Percentiles rank a stretch among this genome's conserved stretches.
Conservation (phyloP, 2,888 invertebrate genomes). For the Macropis europaea region DNA sequence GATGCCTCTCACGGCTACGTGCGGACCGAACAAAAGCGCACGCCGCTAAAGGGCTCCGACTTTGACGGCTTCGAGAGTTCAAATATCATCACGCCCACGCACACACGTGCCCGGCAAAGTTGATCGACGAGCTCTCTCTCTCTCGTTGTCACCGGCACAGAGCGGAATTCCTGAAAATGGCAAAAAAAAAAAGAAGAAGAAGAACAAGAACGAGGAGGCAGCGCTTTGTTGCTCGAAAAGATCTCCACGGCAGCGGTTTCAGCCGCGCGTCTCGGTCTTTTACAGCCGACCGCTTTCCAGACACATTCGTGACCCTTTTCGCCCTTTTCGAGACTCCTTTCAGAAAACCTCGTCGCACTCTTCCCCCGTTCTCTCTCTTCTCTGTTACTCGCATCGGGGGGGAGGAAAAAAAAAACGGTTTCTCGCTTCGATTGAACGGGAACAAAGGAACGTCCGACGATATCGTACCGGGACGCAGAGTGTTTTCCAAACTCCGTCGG, state of each 20-base stretch:
- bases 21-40: slow-evolving; percentile 41
- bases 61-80: slow-evolving; percentile 47
- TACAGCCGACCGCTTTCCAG: slow-evolving; percentile 25
- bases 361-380: neutral
- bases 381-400: neutral
- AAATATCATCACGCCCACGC: slow-evolving; percentile 44
- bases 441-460: neutral
- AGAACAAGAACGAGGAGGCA: neutral
- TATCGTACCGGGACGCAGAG: slow-evolving; percentile 25
- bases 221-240: slow-evolving; percentile 24
- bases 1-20: slow-evolving; percentile 21
- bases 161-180: slow-evolving; percentile 29
- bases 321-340: slow-evolving; percentile 19
- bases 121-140: slow-evolving; percentile 50
- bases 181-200: neutral
- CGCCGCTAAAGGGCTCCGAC: slow-evolving; percentile 36
- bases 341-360: slow-evolving; percentile 29
- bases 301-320: slow-evolving; percentile 34
- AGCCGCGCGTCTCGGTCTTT: slow-evolving; percentile 43
- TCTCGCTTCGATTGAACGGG: neutral
- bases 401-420: neutral
- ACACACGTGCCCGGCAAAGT: slow-evolving; percentile 34
- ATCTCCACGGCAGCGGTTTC: slow-evolving; percentile 24
- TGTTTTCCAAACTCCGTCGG: too few species aligned
- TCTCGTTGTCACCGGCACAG: slow-evolving; percentile 29